phyloP scores from a whole-genome alignment of 2,797 vertebrate genomes.

The Alauda arvensis region DNA sequence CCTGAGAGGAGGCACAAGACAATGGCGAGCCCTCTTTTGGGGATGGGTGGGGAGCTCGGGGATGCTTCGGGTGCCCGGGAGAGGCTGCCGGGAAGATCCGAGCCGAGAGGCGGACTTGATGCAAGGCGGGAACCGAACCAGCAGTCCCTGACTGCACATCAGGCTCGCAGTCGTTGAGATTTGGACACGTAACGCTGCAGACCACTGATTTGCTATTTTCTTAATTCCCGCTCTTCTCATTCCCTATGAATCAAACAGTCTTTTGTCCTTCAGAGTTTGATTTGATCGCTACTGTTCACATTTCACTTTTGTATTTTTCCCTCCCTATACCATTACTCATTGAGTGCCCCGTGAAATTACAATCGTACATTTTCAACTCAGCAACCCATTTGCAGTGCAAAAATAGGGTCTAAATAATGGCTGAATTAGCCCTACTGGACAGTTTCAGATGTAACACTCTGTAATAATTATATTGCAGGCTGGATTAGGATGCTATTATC shows the following conservation, averaged over 20 bases:
- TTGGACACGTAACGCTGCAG: slow-evolving; percentile 62
- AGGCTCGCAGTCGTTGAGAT: slow-evolving; percentile 26
- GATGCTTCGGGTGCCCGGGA: background rate
- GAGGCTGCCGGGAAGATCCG: background rate
- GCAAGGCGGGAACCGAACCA: slow-evolving; percentile 14
- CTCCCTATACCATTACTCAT: slow-evolving; percentile 88
- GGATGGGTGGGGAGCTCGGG: background rate
- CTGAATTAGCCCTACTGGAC: slow-evolving; percentile 97
- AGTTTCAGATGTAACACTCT: slow-evolving; percentile 98
- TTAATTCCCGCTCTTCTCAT: slow-evolving; percentile 72
- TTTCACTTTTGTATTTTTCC: slow-evolving; percentile 76
- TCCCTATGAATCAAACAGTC: slow-evolving; percentile 71
- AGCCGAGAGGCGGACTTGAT: background rate
- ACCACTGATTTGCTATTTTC: slow-evolving; percentile 74
- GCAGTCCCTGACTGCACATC: background rate
- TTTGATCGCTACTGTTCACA: slow-evolving; percentile 78
- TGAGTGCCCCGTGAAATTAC: slow-evolving; percentile 94
- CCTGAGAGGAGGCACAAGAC: slow-evolving; percentile 33
- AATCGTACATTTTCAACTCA: slow-evolving; percentile 97
- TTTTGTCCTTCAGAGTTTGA: slow-evolving; percentile 76
- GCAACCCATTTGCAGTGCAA: slow-evolving; percentile 86
- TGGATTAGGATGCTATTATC: slow-evolving; percentile 99
- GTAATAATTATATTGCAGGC: slow-evolving; percentile 98
- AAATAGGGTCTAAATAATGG: slow-evolving; percentile 98
- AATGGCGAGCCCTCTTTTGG: background rate